phyloP scores from a whole-genome alignment of 64 coral and sea anemone genomes.

The Exaiptasia diaphana region DNA sequence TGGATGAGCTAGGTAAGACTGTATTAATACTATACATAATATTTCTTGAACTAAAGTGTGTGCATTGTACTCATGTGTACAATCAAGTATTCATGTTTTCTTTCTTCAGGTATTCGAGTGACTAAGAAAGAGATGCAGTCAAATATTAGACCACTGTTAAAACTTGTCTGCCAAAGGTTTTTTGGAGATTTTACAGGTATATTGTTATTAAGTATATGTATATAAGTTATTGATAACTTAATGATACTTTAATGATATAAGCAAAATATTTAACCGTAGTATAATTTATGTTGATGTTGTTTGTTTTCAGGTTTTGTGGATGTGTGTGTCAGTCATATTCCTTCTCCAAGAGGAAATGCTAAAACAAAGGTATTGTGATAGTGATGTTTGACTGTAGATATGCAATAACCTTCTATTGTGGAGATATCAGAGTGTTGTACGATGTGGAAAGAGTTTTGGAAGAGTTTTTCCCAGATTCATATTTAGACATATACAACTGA shows the following conservation, averaged over 20 bases:
- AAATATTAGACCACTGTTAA: constrained; percentile 88
- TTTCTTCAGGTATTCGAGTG: constrained; percentile 63
- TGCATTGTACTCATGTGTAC: not conserved
- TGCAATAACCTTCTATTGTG: no score
- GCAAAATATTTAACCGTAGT: not conserved
- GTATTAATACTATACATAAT: not conserved
- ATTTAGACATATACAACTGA: no score
- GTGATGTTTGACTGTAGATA: no score
- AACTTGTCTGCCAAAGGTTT: constrained; percentile 81
- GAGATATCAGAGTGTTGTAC: no score
- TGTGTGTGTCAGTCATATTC: constrained; percentile 93
- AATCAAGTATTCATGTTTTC: not conserved
- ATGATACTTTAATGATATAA: not conserved
- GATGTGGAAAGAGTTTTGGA: no score
- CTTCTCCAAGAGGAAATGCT: constrained; percentile 74
- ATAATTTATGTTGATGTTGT: not conserved
- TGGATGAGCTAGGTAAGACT: constrained; percentile 84
- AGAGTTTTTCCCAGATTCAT: no score
- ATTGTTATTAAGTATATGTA: not conserved
- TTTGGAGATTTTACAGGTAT: constrained; percentile 97
- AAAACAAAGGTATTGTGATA: constrained; percentile 92
- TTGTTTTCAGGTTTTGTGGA: constrained; percentile 90
- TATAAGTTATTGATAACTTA: not conserved
- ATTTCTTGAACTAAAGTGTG: not conserved
- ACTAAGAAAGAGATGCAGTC: constrained; percentile 90